Conservation (phyloP, 2,113 vertebrate genomes). For the Dasyornis broadbenti region DNA sequence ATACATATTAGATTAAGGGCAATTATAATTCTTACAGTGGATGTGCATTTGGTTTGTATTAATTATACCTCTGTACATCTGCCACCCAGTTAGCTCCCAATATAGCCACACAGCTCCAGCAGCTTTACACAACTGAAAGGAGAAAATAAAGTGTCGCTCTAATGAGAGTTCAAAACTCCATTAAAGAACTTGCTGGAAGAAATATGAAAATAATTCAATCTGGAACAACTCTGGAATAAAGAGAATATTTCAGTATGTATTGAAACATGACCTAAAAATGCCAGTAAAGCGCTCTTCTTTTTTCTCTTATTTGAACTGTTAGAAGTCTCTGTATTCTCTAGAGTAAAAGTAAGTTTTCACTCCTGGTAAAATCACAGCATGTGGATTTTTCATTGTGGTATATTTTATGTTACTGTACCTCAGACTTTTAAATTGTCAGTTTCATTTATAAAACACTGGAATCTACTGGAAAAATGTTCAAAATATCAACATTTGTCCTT, state of each 20-base stretch:
- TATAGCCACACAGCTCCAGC: background rate
- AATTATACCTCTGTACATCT: slow-evolving; percentile 26
- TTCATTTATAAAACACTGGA: background rate
- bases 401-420: background rate
- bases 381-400: background rate
- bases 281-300: background rate
- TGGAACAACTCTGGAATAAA: slow-evolving; percentile 21
- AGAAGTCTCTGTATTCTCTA: background rate
- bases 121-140: background rate
- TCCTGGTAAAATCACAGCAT: background rate
- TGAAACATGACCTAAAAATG: slow-evolving; percentile 52
- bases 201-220: slow-evolving; percentile 37
- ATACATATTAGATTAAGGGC: background rate
- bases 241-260: slow-evolving; percentile 42
- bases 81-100: slow-evolving; percentile 10
- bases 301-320: slow-evolving; percentile 32
- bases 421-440: background rate
- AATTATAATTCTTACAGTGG: background rate
- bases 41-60: slow-evolving; percentile 8
- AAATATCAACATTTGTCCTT: background rate
- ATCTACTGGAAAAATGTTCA: background rate
- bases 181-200: slow-evolving; percentile 27
- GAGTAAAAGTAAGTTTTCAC: slow-evolving; percentile 19
- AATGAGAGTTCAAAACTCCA: background rate
- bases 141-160: slow-evolving; percentile 20